Evolutionary conservation across 2,113 vertebrate genomes (phyloP).

Genomic region (Octodon degus): DNA sequence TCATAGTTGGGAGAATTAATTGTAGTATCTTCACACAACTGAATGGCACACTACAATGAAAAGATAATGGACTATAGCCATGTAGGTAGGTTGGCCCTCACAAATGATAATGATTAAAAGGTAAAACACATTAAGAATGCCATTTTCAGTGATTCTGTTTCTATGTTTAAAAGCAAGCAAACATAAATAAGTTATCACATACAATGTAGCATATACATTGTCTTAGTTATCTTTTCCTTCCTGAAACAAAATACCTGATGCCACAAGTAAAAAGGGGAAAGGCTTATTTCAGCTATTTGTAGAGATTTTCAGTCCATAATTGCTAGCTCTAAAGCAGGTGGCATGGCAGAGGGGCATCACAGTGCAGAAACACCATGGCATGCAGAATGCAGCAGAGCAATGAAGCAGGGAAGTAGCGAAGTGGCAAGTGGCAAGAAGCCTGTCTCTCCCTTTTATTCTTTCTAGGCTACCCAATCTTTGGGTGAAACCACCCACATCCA

Average conservation of each 20-base stretch:
- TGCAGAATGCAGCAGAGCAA: too few species aligned
- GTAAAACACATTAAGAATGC: not conserved
- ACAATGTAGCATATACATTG: not conserved
- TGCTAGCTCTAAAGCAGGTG: too few species aligned
- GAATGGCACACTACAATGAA: not conserved
- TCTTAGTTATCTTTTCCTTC: not conserved
- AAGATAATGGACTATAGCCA: not conserved
- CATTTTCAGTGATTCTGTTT: not conserved
- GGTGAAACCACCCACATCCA: too few species aligned
- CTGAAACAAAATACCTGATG: not conserved
- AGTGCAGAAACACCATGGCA: too few species aligned
- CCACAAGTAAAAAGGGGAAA: too few species aligned
- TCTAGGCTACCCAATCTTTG: too few species aligned
- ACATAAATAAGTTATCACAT: not conserved
- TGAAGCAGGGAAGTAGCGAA: too few species aligned
- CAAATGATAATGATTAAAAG: not conserved
- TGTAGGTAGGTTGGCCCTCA: not conserved
- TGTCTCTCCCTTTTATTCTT: too few species aligned
- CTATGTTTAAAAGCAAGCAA: not conserved
- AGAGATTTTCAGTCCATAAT: too few species aligned
- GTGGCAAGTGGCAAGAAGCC: too few species aligned
- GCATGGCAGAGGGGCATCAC: too few species aligned
- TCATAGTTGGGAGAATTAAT: not conserved
- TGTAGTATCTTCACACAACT: not conserved
- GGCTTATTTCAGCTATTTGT: too few species aligned